Evolutionary conservation across 2,888 invertebrate genomes (phyloP).

Genomic region (Dolichomitus sp.): DNA sequence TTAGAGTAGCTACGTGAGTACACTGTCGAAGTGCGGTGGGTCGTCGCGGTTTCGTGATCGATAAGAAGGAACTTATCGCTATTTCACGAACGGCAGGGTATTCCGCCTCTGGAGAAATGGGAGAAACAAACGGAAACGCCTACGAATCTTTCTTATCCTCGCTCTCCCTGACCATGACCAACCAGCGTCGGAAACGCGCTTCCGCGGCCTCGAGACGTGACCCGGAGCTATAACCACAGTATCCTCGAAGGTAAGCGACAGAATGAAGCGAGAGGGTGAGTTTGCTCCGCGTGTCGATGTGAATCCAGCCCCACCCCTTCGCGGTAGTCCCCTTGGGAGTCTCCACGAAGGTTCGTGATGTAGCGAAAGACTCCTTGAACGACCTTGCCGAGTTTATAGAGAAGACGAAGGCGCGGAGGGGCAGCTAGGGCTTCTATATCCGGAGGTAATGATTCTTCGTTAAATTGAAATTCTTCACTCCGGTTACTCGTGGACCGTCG

Average conservation of each 20-base stretch:
- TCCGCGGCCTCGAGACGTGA: constrained; percentile 61
- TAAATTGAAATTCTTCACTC: constrained; percentile 32
- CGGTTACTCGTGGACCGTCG: neutral
- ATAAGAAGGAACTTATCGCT: constrained; percentile 15
- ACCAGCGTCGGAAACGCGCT: constrained; percentile 49
- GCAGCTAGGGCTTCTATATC: constrained; percentile 25
- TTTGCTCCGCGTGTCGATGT: constrained; percentile 39
- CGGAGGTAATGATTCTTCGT: constrained; percentile 51
- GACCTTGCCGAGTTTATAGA: constrained; percentile 45
- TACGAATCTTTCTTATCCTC: constrained; percentile 21
- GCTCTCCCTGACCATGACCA: constrained; percentile 66
- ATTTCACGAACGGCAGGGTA: neutral
- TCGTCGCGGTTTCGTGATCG: constrained; percentile 11
- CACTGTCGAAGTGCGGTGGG: no score
- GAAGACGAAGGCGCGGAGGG: neutral
- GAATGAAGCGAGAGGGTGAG: constrained; percentile 20
- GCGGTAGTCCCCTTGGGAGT: neutral
- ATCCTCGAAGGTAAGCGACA: constrained; percentile 19
- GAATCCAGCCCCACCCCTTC: constrained; percentile 23
- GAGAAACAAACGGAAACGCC: neutral
- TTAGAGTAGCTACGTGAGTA: neutral
- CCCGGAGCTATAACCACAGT: constrained; percentile 30
- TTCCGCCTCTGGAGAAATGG: neutral
- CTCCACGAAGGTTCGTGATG: constrained; percentile 21
- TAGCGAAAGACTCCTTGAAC: constrained; percentile 39